phyloP scores from a whole-genome alignment of 30 jellyfish, hydroid and myxozoan species.

The Chrysaora quinquecirrha region DNA sequence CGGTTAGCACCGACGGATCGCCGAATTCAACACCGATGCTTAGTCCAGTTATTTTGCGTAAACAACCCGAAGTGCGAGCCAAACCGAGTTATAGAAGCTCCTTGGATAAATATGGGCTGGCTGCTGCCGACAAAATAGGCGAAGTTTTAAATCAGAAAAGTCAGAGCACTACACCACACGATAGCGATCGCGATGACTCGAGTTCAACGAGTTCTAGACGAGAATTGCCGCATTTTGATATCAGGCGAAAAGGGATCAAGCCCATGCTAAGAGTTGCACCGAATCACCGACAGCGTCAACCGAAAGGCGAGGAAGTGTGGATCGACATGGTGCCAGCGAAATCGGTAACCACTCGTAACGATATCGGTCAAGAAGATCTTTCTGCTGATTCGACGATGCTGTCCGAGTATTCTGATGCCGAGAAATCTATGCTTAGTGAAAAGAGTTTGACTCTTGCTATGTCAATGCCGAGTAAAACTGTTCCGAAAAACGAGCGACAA shows the following conservation, averaged over 20 bases:
- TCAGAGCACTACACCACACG: conserved; percentile 50
- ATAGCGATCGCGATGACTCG: conserved; percentile 90
- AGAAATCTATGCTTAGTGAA: conserved; percentile 52
- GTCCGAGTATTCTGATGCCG: conserved; percentile 80
- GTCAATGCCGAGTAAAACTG: conserved; percentile 13
- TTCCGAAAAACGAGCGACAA: conserved; percentile 36
- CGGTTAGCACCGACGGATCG: conserved; percentile 53
- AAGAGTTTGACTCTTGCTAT: conserved; percentile 36
- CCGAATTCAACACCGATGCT: conserved; percentile 45
- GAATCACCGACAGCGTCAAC: conserved; percentile 76
- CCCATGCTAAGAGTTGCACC: conserved; percentile 96
- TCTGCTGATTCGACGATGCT: conserved; percentile 76
- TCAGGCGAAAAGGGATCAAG: conserved; percentile 78
- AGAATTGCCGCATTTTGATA: conserved; percentile 87
- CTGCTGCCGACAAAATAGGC: conserved; percentile 95
- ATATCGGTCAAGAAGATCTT: conserved; percentile 37
- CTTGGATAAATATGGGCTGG: conserved; percentile 93
- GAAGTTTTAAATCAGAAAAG: conserved; percentile 66
- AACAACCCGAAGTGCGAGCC: conserved; percentile 78
- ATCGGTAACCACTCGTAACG: conserved; percentile 74
- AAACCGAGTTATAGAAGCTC: conserved; percentile 95
- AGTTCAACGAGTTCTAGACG: conserved; percentile 82
- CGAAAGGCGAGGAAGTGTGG: conserved; percentile 88
- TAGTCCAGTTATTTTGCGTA: conserved; percentile 89
- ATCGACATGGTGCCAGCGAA: conserved; percentile 97